Conservation (phyloP, 1,140 invertebrate species). For the Acromyrmex charruanus region DNA sequence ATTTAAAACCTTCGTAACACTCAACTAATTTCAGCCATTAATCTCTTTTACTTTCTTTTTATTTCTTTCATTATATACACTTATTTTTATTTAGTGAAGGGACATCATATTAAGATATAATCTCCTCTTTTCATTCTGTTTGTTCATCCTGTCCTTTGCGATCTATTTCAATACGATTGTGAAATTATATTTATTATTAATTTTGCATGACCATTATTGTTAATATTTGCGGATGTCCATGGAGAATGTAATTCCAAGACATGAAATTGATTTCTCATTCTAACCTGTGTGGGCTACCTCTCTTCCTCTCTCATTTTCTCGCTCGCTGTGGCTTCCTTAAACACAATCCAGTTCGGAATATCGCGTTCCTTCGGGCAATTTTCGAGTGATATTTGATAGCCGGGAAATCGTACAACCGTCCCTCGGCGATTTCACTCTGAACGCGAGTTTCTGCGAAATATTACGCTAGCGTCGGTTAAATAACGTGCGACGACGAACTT, state of each 20-base stretch:
- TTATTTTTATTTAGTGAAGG: background rate
- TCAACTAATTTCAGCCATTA: background rate
- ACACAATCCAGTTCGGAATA: conserved; percentile 62
- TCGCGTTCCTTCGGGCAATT: conserved; percentile 72
- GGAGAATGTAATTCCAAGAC: conserved; percentile 11
- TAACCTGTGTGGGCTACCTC: background rate
- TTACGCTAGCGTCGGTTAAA: conserved; percentile 63
- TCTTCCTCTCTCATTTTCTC: conserved; percentile 36
- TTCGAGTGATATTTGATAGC: conserved; percentile 73
- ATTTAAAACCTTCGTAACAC: background rate
- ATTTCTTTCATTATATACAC: background rate
- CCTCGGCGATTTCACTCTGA: conserved; percentile 28
- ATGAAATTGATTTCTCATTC: conserved; percentile 14
- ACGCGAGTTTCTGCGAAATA: conserved; percentile 57
- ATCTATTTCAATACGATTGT: background rate
- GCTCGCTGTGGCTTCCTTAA: conserved; percentile 61
- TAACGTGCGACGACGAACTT: conserved; percentile 27
- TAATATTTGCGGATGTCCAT: background rate
- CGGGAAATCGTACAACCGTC: conserved; percentile 70
- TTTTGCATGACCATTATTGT: background rate
- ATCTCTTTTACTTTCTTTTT: background rate
- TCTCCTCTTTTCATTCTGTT: background rate
- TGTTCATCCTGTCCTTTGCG: background rate
- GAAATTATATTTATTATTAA: conserved; percentile 4
- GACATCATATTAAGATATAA: background rate